Percentiles rank a stretch among this genome's conserved stretches.
Evolutionary conservation across 1,140 invertebrate species (phyloP).

Genomic region (Radopholus similis): DNA sequence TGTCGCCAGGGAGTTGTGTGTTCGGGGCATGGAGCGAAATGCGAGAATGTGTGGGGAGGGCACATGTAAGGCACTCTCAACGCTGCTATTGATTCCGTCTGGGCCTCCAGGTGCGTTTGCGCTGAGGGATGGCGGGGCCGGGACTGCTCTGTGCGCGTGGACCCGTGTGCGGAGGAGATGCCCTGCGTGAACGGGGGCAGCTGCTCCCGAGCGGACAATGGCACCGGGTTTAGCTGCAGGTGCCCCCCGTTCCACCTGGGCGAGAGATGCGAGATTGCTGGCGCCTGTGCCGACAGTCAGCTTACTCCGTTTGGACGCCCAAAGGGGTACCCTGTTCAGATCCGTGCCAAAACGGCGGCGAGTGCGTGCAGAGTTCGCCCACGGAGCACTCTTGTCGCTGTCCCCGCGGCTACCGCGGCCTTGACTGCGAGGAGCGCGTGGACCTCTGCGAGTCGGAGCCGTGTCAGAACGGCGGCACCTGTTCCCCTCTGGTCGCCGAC

Average conservation of each 20-base stretch:
- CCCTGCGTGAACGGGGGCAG: slow-evolving; percentile 51
- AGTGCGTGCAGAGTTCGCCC: slow-evolving; percentile 46
- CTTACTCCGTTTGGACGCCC: too few relatives aligned
- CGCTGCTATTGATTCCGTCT: neutral
- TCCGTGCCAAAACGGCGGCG: slow-evolving; percentile 46
- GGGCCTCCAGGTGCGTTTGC: slow-evolving; percentile 40
- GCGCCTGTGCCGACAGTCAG: too few relatives aligned
- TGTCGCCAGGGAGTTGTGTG: slow-evolving; percentile 7
- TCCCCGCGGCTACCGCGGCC: slow-evolving; percentile 58
- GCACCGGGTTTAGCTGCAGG: slow-evolving; percentile 30
- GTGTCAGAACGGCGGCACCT: slow-evolving; percentile 52
- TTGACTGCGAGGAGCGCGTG: slow-evolving; percentile 57
- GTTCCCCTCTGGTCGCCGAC: slow-evolving; percentile 33
- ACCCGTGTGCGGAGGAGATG: slow-evolving; percentile 40
- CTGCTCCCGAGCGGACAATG: slow-evolving; percentile 14
- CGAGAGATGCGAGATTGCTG: neutral
- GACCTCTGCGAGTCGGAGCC: slow-evolving; percentile 53
- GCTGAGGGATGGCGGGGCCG: slow-evolving; percentile 39
- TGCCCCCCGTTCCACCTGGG: slow-evolving; percentile 47
- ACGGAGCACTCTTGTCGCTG: slow-evolving; percentile 58
- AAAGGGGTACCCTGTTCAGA: too few relatives aligned
- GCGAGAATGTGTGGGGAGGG: slow-evolving; percentile 33
- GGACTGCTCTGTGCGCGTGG: slow-evolving; percentile 30
- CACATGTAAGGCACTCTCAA: neutral
- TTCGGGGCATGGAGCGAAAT: slow-evolving; percentile 23